A percentile compares a stretch with the other conserved stretches of the same genome.
These are phyloP conservation scores for Diorhabda carinulata DNA, from an alignment of 1,140 invertebrate species.

Conservation along the genomic window DNA sequence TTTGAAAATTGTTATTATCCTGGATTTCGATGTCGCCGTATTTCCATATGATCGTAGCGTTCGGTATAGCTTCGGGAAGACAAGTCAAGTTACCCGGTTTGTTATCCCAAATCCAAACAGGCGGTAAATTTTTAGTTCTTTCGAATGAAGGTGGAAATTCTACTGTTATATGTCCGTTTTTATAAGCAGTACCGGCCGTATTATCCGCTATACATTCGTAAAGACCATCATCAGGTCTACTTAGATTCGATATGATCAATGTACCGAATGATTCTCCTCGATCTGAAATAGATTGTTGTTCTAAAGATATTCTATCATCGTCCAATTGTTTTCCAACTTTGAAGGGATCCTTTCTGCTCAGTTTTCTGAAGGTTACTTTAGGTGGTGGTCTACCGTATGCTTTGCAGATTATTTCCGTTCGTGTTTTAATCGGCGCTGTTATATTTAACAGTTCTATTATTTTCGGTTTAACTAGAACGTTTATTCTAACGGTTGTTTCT, in stretches of 20 bases:
- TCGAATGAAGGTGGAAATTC: conserved; percentile 78
- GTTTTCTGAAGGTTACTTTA: conserved; percentile 67
- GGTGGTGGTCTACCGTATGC: conserved; percentile 75
- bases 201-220: conserved; percentile 85
- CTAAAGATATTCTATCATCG: conserved; percentile 11
- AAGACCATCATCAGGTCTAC: conserved; percentile 75
- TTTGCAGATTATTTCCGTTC: conserved; percentile 68
- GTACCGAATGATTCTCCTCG: conserved; percentile 58
- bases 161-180: conserved; percentile 78
- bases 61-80: conserved; percentile 84
- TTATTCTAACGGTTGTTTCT: conserved; percentile 60
- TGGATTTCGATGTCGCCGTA: conserved; percentile 49
- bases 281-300: conserved; percentile 12
- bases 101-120: conserved; percentile 75
- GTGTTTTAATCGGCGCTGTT: conserved; percentile 60
- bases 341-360: conserved; percentile 56
- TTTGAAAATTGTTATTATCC: conserved; percentile 56
- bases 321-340: conserved; percentile 54
- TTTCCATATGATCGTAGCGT: conserved; percentile 85
- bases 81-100: conserved; percentile 81
- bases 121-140: conserved; percentile 63
- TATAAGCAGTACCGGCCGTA: conserved; percentile 65
- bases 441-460: conserved; percentile 74
- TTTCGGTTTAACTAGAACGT: conserved; percentile 72
- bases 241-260: conserved; percentile 59